These are phyloP conservation scores for Porites lobata DNA, from an alignment of 92 coral and sea anemone genomes.

Conservation along the genomic window DNA sequence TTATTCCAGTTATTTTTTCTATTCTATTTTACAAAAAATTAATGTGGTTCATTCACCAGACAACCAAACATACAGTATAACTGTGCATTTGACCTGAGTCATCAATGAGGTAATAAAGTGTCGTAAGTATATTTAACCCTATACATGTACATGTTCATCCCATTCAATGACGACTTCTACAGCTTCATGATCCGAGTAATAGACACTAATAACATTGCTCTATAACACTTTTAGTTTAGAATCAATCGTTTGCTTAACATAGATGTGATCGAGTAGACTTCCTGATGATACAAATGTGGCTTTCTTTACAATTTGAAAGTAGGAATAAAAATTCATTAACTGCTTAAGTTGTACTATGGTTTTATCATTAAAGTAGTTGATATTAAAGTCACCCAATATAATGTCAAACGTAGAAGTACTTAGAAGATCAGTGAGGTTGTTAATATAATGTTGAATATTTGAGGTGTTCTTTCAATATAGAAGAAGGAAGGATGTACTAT, in stretches of 20 bases:
- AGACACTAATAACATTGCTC: constrained; percentile 33
- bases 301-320: constrained; percentile 58
- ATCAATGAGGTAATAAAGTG: no score
- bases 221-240: background rate
- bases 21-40: no score
- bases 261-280: constrained; percentile 62
- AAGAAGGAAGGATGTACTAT: constrained; percentile 42
- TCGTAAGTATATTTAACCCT: no score
- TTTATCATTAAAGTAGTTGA: background rate
- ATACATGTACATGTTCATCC: no score
- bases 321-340: constrained; percentile 18
- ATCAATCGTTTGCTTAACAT: constrained; percentile 35
- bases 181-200: constrained; percentile 63
- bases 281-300: constrained; percentile 66
- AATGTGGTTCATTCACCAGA: no score
- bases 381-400: constrained; percentile 30
- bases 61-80: no score
- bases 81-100: no score
- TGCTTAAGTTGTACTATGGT: constrained; percentile 16
- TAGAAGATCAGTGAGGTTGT: constrained; percentile 39
- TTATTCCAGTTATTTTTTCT: no score
- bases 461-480: constrained; percentile 40
- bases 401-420: constrained; percentile 39
- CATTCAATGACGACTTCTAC: constrained; percentile 25
- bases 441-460: constrained; percentile 35